These are phyloP conservation scores for Meandrusa payeni DNA, from an alignment of 2,888 invertebrate genomes.

Conservation along the genomic window DNA sequence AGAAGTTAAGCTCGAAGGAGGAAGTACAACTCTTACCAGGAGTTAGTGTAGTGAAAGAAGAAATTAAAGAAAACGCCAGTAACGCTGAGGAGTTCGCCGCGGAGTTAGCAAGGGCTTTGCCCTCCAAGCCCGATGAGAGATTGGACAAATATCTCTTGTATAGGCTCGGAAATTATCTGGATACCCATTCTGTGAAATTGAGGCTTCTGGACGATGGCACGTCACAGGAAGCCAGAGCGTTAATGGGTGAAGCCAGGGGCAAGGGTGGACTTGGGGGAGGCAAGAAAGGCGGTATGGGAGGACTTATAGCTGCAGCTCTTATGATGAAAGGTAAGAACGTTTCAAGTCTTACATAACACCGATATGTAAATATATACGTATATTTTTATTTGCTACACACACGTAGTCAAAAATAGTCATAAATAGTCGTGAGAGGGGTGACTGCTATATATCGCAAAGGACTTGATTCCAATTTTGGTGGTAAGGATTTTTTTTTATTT, in stretches of 20 bases:
- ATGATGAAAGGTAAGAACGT: slow-evolving; percentile 85
- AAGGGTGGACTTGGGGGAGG: slow-evolving; percentile 73
- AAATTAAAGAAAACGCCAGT: slow-evolving; percentile 65
- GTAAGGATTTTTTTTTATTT: no score
- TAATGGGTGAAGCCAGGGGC: slow-evolving; percentile 76
- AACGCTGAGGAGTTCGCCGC: slow-evolving; percentile 86
- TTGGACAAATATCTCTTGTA: slow-evolving; percentile 88
- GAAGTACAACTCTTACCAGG: slow-evolving; percentile 62
- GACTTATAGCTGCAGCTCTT: slow-evolving; percentile 78
- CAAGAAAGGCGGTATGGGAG: slow-evolving; percentile 75
- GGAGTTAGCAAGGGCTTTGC: slow-evolving; percentile 87
- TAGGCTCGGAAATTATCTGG: slow-evolving; percentile 85
- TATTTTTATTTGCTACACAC: no score
- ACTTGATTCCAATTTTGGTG: no score
- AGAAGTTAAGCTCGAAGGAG: slow-evolving; percentile 63
- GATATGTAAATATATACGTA: no score
- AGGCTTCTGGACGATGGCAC: slow-evolving; percentile 84
- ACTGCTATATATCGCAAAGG: no score
- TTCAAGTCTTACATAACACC: no score
- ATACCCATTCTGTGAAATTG: slow-evolving; percentile 86
- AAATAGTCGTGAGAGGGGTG: no score
- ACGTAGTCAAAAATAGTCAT: no score
- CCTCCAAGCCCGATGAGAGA: slow-evolving; percentile 87
- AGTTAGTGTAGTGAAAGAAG: slow-evolving; percentile 86
- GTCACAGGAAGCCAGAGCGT: slow-evolving; percentile 79